phyloP scores from a whole-genome alignment of 2,797 vertebrate species.

The Rhadinocentrus ornatus region DNA sequence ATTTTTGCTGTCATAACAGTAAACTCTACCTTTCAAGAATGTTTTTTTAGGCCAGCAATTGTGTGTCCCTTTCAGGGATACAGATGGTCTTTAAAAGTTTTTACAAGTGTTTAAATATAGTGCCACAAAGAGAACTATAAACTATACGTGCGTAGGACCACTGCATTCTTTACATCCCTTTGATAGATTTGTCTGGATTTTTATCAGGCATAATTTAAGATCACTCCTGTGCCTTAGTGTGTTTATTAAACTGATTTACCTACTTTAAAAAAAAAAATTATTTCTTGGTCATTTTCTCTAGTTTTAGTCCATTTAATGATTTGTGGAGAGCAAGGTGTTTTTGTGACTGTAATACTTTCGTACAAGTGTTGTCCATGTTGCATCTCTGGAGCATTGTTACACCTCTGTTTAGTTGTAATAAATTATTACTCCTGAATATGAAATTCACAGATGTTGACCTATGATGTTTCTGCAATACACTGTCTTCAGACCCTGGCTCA shows the following conservation, averaged over 20 bases:
- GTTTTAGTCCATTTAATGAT: slow-evolving; percentile 1
- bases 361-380: neutral
- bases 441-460: neutral
- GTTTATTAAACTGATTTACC: no score
- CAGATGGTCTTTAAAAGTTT: neutral
- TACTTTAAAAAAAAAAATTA: no score
- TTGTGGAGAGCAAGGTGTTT: neutral
- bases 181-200: neutral
- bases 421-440: no score
- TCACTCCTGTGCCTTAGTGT: no score
- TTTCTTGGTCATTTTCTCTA: no score
- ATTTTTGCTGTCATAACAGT: neutral
- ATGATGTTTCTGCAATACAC: neutral
- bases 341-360: neutral
- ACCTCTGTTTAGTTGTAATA: neutral
- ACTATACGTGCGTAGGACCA: neutral
- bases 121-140: neutral
- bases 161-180: neutral
- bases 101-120: neutral
- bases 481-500: neutral
- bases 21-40: neutral
- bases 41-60: no score
- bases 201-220: neutral
- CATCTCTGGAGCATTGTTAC: neutral
- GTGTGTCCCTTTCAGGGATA: no score